These are phyloP conservation scores for Ichneumoninae sp. DNA, from an alignment of 2,888 invertebrate genomes.

Conservation along the genomic window DNA sequence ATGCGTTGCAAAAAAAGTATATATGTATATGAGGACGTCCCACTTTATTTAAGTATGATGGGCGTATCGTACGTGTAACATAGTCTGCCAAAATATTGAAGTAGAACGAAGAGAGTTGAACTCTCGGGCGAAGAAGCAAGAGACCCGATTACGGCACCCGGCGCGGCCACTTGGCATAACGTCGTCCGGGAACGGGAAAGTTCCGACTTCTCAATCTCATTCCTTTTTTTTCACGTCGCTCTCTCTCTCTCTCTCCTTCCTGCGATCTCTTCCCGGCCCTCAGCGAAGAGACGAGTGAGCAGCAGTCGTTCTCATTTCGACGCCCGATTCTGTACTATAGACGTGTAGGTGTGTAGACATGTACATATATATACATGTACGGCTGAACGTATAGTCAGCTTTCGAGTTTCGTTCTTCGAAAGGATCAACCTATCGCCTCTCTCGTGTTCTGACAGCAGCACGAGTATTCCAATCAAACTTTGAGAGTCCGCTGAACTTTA, in stretches of 20 bases:
- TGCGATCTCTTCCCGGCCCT: conserved; percentile 47
- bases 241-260: conserved; percentile 28
- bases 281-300: conserved; percentile 29
- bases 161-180: conserved; percentile 50
- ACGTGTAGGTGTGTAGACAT: background rate
- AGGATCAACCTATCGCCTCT: conserved; percentile 53
- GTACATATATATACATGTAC: background rate
- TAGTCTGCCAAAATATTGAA: conserved; percentile 3
- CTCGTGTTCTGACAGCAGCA: conserved; percentile 40
- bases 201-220: conserved; percentile 46
- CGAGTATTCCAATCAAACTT: conserved; percentile 60
- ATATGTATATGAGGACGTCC: background rate
- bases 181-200: conserved; percentile 38
- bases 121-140: background rate
- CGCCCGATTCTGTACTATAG: conserved; percentile 34
- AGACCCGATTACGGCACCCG: conserved; percentile 47
- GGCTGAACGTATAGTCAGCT: conserved; percentile 30
- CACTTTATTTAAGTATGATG: conserved; percentile 7
- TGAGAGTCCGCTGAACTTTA: conserved; percentile 27
- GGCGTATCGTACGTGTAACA: background rate
- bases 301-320: conserved; percentile 55
- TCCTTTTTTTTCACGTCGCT: conserved; percentile 13
- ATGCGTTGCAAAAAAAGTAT: background rate
- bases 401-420: conserved; percentile 50
- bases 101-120: conserved; percentile 9